Percentiles rank a stretch among this genome's conserved stretches.
phyloP scores from a whole-genome alignment of 2,113 vertebrate species.

The Eurystomus gularis region DNA sequence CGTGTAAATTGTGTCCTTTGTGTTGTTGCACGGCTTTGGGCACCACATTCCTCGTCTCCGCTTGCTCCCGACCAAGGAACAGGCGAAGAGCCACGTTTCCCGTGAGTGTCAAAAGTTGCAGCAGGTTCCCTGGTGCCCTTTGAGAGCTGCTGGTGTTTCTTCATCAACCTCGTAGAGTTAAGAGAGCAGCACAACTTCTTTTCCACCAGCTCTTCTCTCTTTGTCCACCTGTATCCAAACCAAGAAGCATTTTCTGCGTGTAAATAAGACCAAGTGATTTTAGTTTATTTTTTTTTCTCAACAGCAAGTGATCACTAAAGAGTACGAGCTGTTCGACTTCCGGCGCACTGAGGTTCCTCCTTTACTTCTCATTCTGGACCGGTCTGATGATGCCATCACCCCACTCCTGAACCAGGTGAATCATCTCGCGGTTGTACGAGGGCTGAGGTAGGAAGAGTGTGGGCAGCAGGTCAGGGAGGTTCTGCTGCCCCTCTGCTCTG shows the following conservation, averaged over 20 bases:
- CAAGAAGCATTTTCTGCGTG: background rate
- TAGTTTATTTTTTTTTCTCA: background rate
- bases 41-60: rapidly evolving
- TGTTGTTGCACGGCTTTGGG: rapidly evolving
- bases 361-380: conserved; percentile 89
- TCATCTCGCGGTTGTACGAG: background rate
- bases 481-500: no score
- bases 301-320: conserved; percentile 97
- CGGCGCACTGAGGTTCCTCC: conserved; percentile 94
- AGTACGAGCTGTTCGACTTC: conserved; percentile 96
- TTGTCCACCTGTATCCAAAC: background rate
- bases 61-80: background rate
- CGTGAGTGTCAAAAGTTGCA: rapidly evolving
- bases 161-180: background rate
- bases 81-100: background rate
- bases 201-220: background rate
- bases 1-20: background rate
- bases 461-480: background rate
- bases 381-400: conserved; percentile 92
- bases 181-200: background rate
- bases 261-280: background rate
- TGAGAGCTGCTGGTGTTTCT: background rate
- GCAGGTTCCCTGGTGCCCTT: background rate
- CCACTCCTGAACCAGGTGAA: conserved; percentile 83
- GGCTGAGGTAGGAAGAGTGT: background rate